phyloP scores from a whole-genome alignment of 1,140 invertebrate genomes.

The Pinna nobilis region DNA sequence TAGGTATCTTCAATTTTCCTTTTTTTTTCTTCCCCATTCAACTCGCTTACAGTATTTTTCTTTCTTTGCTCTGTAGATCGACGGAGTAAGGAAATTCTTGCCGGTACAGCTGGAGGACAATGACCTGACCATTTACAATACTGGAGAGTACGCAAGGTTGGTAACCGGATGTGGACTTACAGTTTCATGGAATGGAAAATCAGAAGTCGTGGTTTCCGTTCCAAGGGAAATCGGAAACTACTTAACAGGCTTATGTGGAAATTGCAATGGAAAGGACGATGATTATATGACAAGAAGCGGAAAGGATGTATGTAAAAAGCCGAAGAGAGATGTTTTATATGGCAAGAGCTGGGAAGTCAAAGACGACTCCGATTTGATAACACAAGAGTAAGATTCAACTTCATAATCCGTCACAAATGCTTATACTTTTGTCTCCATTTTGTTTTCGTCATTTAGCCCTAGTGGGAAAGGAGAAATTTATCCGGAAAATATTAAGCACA shows the following conservation, averaged over 20 bases:
- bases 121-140: slow-evolving; percentile 32
- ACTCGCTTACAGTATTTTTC: no score
- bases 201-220: slow-evolving; percentile 80
- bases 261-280: slow-evolving; percentile 81
- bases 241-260: slow-evolving; percentile 92
- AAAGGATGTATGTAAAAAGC: slow-evolving; percentile 22
- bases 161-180: slow-evolving; percentile 31
- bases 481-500: no score
- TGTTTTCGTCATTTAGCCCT: background rate
- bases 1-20: no score
- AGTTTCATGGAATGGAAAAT: slow-evolving; percentile 35
- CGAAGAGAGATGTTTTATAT: slow-evolving; percentile 19
- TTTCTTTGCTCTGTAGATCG: slow-evolving; percentile 20
- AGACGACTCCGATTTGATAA: slow-evolving; percentile 23
- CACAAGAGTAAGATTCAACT: background rate
- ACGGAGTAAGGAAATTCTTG: slow-evolving; percentile 32
- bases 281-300: slow-evolving; percentile 53
- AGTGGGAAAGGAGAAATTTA: no score
- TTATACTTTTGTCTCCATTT: background rate
- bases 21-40: no score
- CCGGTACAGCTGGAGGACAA: slow-evolving; percentile 7
- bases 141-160: slow-evolving; percentile 31
- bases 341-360: slow-evolving; percentile 36
- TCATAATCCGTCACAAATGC: background rate
- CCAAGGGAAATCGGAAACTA: slow-evolving; percentile 84